Percentiles rank a stretch among this genome's conserved stretches.
Evolutionary conservation across 2,888 invertebrate species (phyloP).

Genomic region (Stenodera caucasica): DNA sequence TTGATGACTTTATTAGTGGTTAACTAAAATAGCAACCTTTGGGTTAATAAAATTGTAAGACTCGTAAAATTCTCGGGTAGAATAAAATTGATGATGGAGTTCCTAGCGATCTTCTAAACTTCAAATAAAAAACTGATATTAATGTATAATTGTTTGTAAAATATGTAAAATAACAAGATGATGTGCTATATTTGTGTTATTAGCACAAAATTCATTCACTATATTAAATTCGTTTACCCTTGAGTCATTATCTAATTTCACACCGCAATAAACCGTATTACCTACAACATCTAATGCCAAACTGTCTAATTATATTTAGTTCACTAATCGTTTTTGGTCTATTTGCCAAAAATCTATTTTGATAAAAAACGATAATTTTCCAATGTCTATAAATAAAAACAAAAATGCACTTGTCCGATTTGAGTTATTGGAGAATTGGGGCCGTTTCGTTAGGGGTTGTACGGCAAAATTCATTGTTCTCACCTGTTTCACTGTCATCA

Average conservation of each 20-base stretch:
- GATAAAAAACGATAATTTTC: no score
- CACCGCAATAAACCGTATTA: conserved; percentile 6
- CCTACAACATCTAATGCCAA: conserved; percentile 9
- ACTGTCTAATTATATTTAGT: conserved; percentile 7
- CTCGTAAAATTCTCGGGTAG: neutral
- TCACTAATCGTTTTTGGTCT: conserved; percentile 1
- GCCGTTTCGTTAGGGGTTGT: no score
- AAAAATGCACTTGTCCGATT: no score
- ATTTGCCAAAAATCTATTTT: conserved; percentile 8
- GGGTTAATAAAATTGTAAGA: neutral
- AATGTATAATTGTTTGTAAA: neutral
- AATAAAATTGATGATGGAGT: no score
- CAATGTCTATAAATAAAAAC: no score
- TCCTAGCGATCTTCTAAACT: no score
- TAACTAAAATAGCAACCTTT: neutral
- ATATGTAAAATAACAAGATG: neutral
- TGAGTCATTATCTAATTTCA: conserved; percentile 9
- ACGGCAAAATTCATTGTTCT: conserved; percentile 11
- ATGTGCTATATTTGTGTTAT: conserved; percentile 2
- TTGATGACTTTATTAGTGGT: neutral
- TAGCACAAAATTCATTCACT: conserved; percentile 2
- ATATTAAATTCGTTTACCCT: conserved; percentile 8
- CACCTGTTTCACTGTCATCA: conserved; percentile 59
- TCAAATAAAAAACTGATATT: no score
- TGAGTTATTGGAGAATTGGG: no score